phyloP scores from a whole-genome alignment of 2,888 invertebrate species.

The Abrostola triplasia region DNA sequence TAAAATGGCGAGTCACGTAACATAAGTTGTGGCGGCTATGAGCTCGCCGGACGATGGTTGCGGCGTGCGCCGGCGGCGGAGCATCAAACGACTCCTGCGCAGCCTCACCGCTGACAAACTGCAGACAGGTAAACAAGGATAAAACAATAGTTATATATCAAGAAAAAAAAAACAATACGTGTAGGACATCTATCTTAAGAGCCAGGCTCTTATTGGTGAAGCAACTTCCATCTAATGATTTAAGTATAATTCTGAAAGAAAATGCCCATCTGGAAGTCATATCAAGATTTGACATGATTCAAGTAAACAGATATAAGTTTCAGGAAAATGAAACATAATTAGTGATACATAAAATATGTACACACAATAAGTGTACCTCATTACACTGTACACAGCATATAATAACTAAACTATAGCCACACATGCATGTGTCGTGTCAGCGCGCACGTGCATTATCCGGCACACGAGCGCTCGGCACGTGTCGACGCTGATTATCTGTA shows the following conservation, averaged over 20 bases:
- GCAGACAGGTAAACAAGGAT: constrained; percentile 71
- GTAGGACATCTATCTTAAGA: too few relatives aligned
- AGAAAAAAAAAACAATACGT: too few relatives aligned
- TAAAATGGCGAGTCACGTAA: constrained; percentile 19
- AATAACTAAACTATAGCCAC: background rate
- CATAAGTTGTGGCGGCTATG: constrained; percentile 59
- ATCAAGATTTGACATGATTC: too few relatives aligned
- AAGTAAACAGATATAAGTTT: too few relatives aligned
- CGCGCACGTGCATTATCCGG: background rate
- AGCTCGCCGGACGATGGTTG: constrained; percentile 73
- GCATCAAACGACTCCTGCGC: constrained; percentile 84
- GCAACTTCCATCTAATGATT: too few relatives aligned
- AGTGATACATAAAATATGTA: too few relatives aligned
- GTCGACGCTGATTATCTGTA: background rate
- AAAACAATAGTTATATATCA: too few relatives aligned
- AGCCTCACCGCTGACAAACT: constrained; percentile 85
- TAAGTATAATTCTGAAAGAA: too few relatives aligned
- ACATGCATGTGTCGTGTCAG: background rate
- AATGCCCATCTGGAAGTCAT: too few relatives aligned
- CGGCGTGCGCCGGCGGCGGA: constrained; percentile 83
- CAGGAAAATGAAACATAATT: too few relatives aligned
- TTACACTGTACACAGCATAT: background rate
- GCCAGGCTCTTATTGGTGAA: too few relatives aligned
- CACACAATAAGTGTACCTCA: too few relatives aligned
- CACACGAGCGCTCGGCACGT: background rate